Conservation (phyloP, 2,888 invertebrate genomes). For the Papilio demoleus region DNA sequence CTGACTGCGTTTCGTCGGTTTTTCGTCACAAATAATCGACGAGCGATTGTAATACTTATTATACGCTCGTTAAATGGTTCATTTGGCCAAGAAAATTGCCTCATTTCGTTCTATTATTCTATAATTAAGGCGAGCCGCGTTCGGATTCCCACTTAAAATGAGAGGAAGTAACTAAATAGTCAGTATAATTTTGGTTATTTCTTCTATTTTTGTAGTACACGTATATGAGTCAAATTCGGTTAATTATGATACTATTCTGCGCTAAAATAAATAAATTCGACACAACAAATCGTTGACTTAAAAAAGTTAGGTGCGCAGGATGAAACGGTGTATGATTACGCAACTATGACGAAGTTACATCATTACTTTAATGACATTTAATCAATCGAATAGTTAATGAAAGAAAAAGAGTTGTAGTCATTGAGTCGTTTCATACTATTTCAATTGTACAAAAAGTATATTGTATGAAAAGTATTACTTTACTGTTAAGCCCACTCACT, state of each 20-base stretch:
- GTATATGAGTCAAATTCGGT: not conserved
- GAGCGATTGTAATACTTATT: constrained; percentile 21
- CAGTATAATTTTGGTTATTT: not conserved
- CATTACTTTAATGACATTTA: no score
- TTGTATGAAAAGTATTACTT: not conserved
- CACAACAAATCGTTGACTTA: no score
- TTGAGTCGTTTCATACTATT: no score
- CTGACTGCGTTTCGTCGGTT: constrained; percentile 15
- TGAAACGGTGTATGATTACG: not conserved
- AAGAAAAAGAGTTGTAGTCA: no score
- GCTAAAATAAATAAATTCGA: no score
- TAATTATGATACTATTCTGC: no score
- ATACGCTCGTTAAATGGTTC: constrained; percentile 27
- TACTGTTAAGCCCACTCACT: not conserved
- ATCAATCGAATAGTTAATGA: no score
- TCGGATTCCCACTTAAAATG: not conserved
- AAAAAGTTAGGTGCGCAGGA: no score
- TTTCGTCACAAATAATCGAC: constrained; percentile 24
- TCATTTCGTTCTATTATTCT: constrained; percentile 24
- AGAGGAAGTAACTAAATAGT: not conserved
- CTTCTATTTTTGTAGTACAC: not conserved
- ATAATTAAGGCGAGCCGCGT: not conserved
- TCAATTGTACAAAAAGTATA: not conserved
- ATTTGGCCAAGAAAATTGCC: constrained; percentile 18
- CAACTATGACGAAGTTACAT: not conserved